Percentiles rank a stretch among this genome's conserved stretches.
Conservation (phyloP, 2,888 invertebrate genomes). For the Mesorhabditis sp. region DNA sequence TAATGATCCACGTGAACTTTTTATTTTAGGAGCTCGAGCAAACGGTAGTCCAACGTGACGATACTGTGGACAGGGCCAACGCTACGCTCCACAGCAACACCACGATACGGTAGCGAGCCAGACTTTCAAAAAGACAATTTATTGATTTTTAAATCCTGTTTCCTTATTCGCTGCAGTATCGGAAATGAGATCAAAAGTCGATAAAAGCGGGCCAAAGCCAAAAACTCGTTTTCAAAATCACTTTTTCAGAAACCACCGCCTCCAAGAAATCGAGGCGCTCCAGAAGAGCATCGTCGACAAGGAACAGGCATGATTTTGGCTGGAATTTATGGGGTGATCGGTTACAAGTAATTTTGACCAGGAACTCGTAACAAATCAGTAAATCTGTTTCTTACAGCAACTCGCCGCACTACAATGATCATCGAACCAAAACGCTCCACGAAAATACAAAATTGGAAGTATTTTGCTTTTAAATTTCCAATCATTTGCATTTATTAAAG, state of each 20-base stretch:
- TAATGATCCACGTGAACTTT: background rate
- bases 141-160: background rate
- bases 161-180: background rate
- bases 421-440: too few relatives aligned
- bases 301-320: background rate
- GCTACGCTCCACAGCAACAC: background rate
- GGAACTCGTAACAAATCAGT: too few relatives aligned
- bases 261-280: background rate
- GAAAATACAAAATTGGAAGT: too few relatives aligned
- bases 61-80: background rate
- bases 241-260: background rate
- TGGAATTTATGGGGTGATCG: background rate
- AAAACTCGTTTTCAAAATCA: background rate
- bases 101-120: background rate
- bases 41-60: background rate
- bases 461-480: too few relatives aligned
- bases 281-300: background rate
- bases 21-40: constrained; percentile 4
- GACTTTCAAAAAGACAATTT: background rate
- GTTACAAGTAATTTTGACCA: too few relatives aligned
- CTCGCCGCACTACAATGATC: too few relatives aligned
- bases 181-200: background rate
- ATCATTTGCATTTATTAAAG: too few relatives aligned
- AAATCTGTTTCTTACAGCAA: too few relatives aligned
- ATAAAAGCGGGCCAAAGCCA: background rate